A percentile compares a stretch with the other conserved stretches of the same genome.
These are phyloP conservation scores for Gymnocypris eckloni DNA, from an alignment of 2,797 vertebrate species.

Conservation along the genomic window DNA sequence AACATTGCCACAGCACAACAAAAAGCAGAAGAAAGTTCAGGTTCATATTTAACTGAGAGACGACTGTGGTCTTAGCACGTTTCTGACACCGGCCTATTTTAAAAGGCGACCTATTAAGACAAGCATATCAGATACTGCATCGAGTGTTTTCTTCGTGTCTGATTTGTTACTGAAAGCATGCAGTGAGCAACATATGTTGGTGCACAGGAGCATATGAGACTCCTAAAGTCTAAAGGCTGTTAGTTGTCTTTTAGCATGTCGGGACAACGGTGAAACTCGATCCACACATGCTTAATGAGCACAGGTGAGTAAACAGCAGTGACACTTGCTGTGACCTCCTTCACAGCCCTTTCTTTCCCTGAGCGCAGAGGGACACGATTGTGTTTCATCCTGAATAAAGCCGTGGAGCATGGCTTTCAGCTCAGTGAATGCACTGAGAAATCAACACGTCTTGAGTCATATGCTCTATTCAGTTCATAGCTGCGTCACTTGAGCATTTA, in stretches of 20 bases:
- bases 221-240: conserved; percentile 1
- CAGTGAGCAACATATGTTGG: not conserved
- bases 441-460: not conserved
- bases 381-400: conserved; percentile 26
- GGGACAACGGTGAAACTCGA: conserved; percentile 61
- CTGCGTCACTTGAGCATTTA: not conserved
- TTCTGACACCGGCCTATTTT: conserved; percentile 7
- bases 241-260: conserved; percentile 53
- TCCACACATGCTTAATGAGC: conserved; percentile 48
- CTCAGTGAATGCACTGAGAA: not conserved
- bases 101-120: conserved; percentile 24
- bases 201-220: not conserved
- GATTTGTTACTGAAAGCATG: conserved; percentile 4
- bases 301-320: conserved; percentile 65
- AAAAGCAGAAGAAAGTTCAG: not conserved
- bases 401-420: not conserved
- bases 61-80: not conserved
- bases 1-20: not conserved
- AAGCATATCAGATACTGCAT: conserved; percentile 26
- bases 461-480: not conserved
- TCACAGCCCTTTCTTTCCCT: not conserved
- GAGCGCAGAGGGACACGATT: conserved; percentile 1
- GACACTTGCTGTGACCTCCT: conserved; percentile 22
- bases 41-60: conserved; percentile 1
- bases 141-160: not conserved